A percentile compares a stretch with the other conserved stretches of the same genome.
phyloP scores from a whole-genome alignment of 2,888 invertebrate species.

The Agrotis clavis region DNA sequence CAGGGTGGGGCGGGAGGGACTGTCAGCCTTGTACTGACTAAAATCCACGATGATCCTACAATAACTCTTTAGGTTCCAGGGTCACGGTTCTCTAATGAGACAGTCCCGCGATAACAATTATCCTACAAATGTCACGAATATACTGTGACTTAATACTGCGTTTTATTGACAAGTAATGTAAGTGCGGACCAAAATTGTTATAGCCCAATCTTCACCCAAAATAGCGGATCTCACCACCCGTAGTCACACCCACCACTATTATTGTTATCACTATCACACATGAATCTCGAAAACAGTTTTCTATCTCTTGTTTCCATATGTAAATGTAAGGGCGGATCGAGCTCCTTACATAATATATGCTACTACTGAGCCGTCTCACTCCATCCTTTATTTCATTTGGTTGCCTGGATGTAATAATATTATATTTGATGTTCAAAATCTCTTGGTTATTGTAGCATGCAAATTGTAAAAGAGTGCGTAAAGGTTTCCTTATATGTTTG shows the following conservation, averaged over 20 bases:
- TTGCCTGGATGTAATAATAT: constrained; percentile 50
- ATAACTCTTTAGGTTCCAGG: too few species aligned
- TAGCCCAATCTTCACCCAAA: constrained; percentile 26
- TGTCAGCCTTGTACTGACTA: too few species aligned
- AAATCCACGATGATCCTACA: too few species aligned
- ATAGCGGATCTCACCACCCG: background rate
- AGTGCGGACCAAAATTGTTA: constrained; percentile 18
- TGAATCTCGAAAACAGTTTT: constrained; percentile 67
- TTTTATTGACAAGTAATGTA: constrained; percentile 7
- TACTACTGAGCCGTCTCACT: constrained; percentile 43
- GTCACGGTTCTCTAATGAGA: too few species aligned
- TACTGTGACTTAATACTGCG: background rate
- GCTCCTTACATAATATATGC: constrained; percentile 54
- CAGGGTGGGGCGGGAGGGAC: too few species aligned
- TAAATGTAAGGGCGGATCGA: constrained; percentile 63
- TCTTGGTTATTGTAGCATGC: constrained; percentile 43
- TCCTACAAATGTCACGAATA: too few species aligned
- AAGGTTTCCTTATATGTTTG: constrained; percentile 28
- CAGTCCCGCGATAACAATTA: too few species aligned
- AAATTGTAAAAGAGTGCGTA: constrained; percentile 50
- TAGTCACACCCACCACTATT: constrained; percentile 30
- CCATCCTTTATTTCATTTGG: constrained; percentile 49
- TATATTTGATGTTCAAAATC: constrained; percentile 57
- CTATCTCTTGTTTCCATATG: constrained; percentile 70
- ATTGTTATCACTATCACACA: constrained; percentile 60